Base-by-base conservation (phyloP, 2,888 invertebrate genomes). In the Octonoba sinensis region DNA sequence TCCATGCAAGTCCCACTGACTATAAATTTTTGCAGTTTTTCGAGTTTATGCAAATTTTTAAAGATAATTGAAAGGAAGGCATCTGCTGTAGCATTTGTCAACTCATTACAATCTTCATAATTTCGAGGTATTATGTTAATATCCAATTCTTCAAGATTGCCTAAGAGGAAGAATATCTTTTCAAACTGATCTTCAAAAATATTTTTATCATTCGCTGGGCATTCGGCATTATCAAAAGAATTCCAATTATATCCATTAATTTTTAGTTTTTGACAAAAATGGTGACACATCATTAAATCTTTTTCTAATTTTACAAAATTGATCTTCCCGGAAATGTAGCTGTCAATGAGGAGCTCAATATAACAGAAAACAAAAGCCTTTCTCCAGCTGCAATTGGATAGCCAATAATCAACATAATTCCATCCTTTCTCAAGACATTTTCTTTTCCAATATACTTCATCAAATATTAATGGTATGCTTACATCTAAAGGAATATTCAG, bases 371-470 rank as follows among this genome's bases (percentile, higher is more conserved):
- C 15, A n/a, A 74, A 81, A 3, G 65, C 46, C n/a, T 70, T 59
- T 47, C 73, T 74, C 81, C 81, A 81, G 47, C 22, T 36, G 44
- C 69, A 70, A 22, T 24, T 16, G 47, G 27, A 64, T 15, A 79
- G 44, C 73, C 74, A 75, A 57, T 57, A 81, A 57, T 74, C 18
- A 15, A 74, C 56, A 12, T 64, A 62, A 51, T 20, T 65, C 70
- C 69, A 69, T 1, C 24, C 24, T 16, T 44, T 57, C 2, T 57
- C 36, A 13, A 57, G 64, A 27, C 81, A 81, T 15, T 51, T 57
- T 59, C 70, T 69, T 67, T 57, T 56, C 81, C 81, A 81, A 18
- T 74, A 81, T 24, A 44, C 27, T 57, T 81, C 74, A 18, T 74
- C 57, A 4, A 22, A n/a, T n/a, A 67, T 36, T 0, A 70, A 47